Base-by-base conservation (phyloP, 2,888 invertebrate genomes). In the Anorthoa munda region DNA sequence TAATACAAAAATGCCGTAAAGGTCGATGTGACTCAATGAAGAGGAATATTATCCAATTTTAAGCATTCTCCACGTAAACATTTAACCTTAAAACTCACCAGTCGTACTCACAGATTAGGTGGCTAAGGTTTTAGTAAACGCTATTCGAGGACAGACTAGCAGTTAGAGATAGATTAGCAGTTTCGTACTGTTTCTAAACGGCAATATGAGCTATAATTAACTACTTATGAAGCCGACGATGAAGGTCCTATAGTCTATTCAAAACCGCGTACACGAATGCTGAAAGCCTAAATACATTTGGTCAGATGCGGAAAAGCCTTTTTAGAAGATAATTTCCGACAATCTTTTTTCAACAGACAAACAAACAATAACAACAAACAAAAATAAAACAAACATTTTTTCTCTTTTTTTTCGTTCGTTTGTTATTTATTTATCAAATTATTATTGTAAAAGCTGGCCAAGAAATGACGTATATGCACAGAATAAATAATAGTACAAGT, bases 21-120 rank as follows among this genome's bases (percentile, higher is more conserved):
- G 26, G 21, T 18, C 55, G 17, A 3, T 55, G 18, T 26, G 31
- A 69, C 21, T 17, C 55, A 60, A 50, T 17, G 12, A 39, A 59
- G 45, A 66, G 55, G 11, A 59, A 45, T 13, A 75, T 60, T 50
- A n/a, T 46, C 45, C n/a, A 51, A 67, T 46, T 55, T 59, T 18
- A 45, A 5, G 18, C 50, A 51, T 65, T 46, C 23, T 3, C 18
- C 23, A 39, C 31, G 15, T 31, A 53, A 50, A 21, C 18, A 50
- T 60, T 66, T 61, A 75, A 56, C 61, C 60, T 75, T 31, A 50
- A 1, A 75, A 60, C 13, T 61, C 60, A 21, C 23, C 39, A 58
- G 45, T 21, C 50, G 45, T 2, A 13, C 17, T 45, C 1, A 75
- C 4, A 60, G 21, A 51, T 66, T 31, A 46, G 5, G 11, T 46